Evolutionary conservation across 2,888 invertebrate genomes (phyloP), one percentile per base, ranked within the genome.

Genomic region (Brachylomia viminalis): DNA sequence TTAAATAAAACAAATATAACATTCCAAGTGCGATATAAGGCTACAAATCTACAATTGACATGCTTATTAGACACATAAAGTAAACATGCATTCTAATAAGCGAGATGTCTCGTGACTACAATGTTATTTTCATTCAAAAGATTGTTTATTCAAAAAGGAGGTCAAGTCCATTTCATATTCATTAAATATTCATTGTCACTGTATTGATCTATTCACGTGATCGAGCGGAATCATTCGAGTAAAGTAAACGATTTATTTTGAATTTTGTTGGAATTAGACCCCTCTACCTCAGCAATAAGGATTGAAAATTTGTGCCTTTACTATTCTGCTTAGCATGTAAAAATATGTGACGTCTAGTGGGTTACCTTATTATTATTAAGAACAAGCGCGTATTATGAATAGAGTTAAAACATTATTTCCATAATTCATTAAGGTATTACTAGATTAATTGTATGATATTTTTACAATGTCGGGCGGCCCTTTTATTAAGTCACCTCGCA

Each of bases 151-250:
- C 30, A 62, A 42, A 59, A 72, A 85, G 61, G 52, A 82, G 82
- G 85, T 82, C 85, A 85, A 76, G 54, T 75, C 27, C 38, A 59
- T 59, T 59, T 64, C 27, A 30, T 56, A 45, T n/a, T 23, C 20
- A 72, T 61, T 56, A 49, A 56, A 66, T 66, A 77, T 80, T 58
- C 27, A 80, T 56, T 33, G 42, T 30, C 38, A 67, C n/a, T 13
- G n/a, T n/a, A n/a, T n/a, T n/a, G n/a, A n/a, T n/a, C 2, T 17
- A 47, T 20, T 49, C 72, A 81, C 65, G 82, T 80, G 82, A 81
- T 71, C 3, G 20, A 52, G 13, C 0, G 20, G 5, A 45, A 75
- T 54, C 15, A 68, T 68, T 68, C 7, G 0, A 27, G 30, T 72
- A 20, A 45, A 27, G 20, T 59, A 59, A 59, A 23, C 11, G 5